Evolutionary conservation across 2,113 vertebrate species (phyloP), one percentile per base, ranked within the genome.

Genomic region (Furnarius figulus): DNA sequence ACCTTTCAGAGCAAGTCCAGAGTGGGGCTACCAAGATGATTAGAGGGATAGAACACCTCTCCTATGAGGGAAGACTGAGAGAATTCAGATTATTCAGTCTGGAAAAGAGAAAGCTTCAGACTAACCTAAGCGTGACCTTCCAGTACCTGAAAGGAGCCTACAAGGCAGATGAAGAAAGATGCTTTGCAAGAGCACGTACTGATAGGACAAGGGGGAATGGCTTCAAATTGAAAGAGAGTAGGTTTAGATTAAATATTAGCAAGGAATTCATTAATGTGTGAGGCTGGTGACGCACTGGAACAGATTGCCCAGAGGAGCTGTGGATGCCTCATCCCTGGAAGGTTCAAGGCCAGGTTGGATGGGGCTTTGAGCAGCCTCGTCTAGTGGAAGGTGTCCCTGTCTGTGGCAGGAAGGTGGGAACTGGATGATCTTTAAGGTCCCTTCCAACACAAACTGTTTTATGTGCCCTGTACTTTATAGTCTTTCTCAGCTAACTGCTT

Each of bases 351-450:
- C 3, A 12, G 70, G 20, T 12, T 53, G n/a, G 12, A 59, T 39
- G 68, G 12, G 18, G 12, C 23, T 81, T 16, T 44, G 33, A 59
- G 22, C 4, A 59, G 16, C 19, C 31, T 44, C 12, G 6, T 46
- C 19, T 14, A 46, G 33, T 12, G 33, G 28, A 46, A 67, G 15
- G 19, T n/a, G 50, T 53, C 18, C 22, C 27, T 37, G 14, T 7
- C 33, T 1, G 0, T 46, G 37, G 19, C 27, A 20, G 28, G 4
- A 14, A 39, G 7, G 0, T 28, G 53, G 24, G 28, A 52, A 30
- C 19, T 11, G 11, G 6, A 33, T 39, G 10, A 14, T 74, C 7
- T 47, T 68, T 40, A 82, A 40, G 11, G 15, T 44, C 4, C 4
- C 8, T 22, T 76, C n/a, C 53, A 76, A 14, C 14, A 9, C 20